Base-by-base conservation (phyloP, 2,113 vertebrate genomes). In the Arizona elegans region DNA sequence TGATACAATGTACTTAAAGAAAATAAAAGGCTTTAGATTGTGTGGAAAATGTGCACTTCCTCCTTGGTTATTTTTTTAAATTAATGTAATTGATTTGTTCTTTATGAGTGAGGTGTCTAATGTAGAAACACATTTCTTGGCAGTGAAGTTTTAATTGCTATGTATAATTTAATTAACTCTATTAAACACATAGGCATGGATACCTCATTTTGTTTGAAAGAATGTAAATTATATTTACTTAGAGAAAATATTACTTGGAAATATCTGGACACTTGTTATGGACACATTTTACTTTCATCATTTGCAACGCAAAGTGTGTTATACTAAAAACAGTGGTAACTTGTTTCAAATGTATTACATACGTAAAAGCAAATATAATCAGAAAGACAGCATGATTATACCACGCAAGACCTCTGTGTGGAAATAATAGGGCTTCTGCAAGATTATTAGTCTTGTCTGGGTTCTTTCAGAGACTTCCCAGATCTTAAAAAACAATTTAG, bases 371-470 rank as follows among this genome's bases (percentile, higher is more conserved):
- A 70, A 70, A 70, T 70, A 70, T n/a, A n/a, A 15, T n/a, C 62
- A 70, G 29, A 13, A 29, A 70, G 43, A 5, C 19, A 24, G 85
- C n/a, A 65, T 93, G 85, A 65, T 54, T 87, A 87, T 7, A 54
- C 50, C 17, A 47, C 13, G 24, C 50, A 90, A 19, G 43, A 38
- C 52, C 89, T 59, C 75, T 53, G n/a, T 70, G 86, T 91, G 70
- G 88, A 92, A 88, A 92, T 89, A 93, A 38, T 38, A 92, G 65
- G 52, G 29, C 58, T 93, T 95, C 70, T 92, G 54, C 17, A 88
- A 54, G 29, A 75, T 91, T 92, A 92, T 91, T 93, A 87, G 26
- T 54, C 53, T 92, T 19, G 75, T 90, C 52, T 87, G 89, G 86
- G 33, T 87, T 56, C 81, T 91, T 91, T 90, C 43, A 87, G 17